Conservation (phyloP, 2,113 vertebrate species). For the Halcyon senegalensis region DNA sequence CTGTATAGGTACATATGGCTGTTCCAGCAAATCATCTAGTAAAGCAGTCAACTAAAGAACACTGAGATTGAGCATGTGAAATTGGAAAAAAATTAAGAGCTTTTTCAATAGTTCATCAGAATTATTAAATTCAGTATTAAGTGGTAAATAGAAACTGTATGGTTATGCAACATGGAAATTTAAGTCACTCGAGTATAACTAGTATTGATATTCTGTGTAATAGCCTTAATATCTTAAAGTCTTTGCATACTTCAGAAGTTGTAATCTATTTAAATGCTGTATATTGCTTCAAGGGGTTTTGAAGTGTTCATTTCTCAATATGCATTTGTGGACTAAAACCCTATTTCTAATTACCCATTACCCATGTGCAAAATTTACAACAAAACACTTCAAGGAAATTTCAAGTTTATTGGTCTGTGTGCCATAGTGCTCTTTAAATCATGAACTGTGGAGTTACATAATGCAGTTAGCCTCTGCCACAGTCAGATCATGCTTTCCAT, state of each 20-base stretch:
- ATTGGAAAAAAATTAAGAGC: background rate
- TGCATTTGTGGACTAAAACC: background rate
- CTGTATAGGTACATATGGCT: background rate
- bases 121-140: background rate
- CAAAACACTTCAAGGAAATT: background rate
- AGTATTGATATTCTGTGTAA: background rate
- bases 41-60: background rate
- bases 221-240: background rate
- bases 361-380: background rate
- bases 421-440: background rate
- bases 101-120: background rate
- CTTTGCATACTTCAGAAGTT: background rate
- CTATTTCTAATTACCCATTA: background rate
- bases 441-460: background rate
- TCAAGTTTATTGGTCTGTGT: background rate
- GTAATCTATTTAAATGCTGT: background rate
- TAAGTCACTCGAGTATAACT: background rate
- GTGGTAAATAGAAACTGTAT: background rate
- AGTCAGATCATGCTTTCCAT: background rate
- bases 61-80: background rate
- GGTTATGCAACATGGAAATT: conserved; percentile 11
- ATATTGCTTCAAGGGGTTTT: conserved; percentile 3
- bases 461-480: background rate
- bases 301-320: background rate
- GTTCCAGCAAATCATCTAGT: background rate